phyloP scores from a whole-genome alignment of 2,113 vertebrate genomes.

The Connochaetes taurinus region DNA sequence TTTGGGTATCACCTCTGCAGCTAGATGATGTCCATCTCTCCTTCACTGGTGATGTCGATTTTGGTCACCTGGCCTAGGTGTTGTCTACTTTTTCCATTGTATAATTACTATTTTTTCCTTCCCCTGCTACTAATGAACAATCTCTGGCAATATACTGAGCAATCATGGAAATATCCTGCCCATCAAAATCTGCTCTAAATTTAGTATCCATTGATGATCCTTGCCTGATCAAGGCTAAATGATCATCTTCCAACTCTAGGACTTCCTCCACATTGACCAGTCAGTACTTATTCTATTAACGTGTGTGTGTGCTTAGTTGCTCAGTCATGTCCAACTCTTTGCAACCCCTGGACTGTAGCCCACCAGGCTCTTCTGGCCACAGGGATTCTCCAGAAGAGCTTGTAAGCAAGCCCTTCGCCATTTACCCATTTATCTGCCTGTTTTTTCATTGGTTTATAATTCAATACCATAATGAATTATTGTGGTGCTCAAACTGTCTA shows the following conservation, averaged over 20 bases:
- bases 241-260: neutral
- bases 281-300: neutral
- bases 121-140: neutral
- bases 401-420: neutral
- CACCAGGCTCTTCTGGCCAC: neutral
- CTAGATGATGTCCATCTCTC: neutral
- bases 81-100: neutral
- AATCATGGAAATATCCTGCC: neutral
- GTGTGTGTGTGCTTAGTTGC: neutral
- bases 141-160: neutral
- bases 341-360: neutral
- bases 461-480: neutral
- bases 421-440: neutral
- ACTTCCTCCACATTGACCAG: neutral
- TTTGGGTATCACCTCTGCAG: neutral
- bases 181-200: neutral
- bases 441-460: neutral
- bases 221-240: neutral
- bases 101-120: neutral
- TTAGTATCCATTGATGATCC: neutral
- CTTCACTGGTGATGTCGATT: neutral
- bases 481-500: neutral
- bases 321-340: neutral
- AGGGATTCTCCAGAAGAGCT: neutral
- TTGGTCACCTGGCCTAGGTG: neutral